These are phyloP conservation scores for Fragum fragum DNA, from an alignment of 2,888 invertebrate genomes.

Conservation along the genomic window DNA sequence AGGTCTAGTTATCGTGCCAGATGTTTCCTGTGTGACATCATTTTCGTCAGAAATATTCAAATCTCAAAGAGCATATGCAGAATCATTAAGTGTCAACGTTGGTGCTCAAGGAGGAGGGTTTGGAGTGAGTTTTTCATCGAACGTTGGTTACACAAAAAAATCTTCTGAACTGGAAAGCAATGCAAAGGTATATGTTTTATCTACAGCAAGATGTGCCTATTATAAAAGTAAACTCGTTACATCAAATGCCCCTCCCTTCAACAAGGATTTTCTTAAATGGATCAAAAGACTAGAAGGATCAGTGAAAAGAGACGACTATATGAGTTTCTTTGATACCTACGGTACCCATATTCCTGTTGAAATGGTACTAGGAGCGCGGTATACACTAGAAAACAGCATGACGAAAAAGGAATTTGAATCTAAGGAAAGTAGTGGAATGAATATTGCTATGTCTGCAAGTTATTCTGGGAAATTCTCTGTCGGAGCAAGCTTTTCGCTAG, in stretches of 20 bases:
- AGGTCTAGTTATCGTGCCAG: conserved; percentile 45
- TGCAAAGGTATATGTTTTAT: conserved; percentile 42
- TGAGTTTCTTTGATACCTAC: conserved; percentile 46
- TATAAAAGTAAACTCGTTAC: conserved; percentile 44
- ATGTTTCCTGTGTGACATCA: conserved; percentile 52
- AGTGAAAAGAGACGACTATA: neutral
- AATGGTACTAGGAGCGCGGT: conserved; percentile 51
- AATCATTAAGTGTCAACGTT: conserved; percentile 37
- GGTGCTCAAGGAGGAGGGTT: conserved; percentile 24
- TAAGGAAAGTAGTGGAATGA: conserved; percentile 17
- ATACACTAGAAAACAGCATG: conserved; percentile 54
- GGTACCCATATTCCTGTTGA: conserved; percentile 53
- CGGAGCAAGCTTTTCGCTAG: conserved; percentile 40
- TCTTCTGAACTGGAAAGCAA: conserved; percentile 36
- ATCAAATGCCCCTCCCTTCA: conserved; percentile 29
- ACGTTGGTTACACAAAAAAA: conserved; percentile 32
- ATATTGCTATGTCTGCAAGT: conserved; percentile 46
- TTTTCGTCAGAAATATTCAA: conserved; percentile 44
- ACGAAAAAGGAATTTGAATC: conserved; percentile 22
- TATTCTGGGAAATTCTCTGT: conserved; percentile 33
- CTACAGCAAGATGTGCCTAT: conserved; percentile 49
- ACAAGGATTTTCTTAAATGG: conserved; percentile 40
- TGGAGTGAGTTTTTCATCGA: conserved; percentile 46
- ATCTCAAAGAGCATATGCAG: conserved; percentile 33
- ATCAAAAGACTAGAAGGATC: conserved; percentile 29